Conservation (phyloP, 2,113 vertebrate genomes). For the Campylorhamphus procurvoides region DNA sequence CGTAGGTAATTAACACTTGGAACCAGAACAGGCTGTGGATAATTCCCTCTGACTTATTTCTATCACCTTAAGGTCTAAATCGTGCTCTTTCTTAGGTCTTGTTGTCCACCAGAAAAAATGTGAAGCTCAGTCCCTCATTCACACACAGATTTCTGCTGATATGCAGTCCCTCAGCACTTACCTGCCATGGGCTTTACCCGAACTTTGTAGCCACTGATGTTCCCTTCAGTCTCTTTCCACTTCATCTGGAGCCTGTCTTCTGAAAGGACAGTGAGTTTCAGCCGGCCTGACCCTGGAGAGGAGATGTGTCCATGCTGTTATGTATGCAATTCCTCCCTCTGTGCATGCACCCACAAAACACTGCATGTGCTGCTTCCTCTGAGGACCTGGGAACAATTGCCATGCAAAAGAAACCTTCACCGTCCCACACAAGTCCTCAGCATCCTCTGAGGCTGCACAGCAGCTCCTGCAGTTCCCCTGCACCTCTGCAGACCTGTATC, state of each 20-base stretch:
- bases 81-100: neutral
- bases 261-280: conserved; percentile 86
- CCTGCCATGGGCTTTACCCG: conserved; percentile 89
- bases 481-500: neutral
- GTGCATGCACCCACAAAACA: neutral
- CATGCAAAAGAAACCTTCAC: neutral
- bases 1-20: neutral
- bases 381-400: rapidly evolving
- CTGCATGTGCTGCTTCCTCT: rapidly evolving
- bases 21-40: neutral
- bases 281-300: conserved; percentile 72
- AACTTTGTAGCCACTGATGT: conserved; percentile 87
- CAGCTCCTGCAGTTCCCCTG: neutral
- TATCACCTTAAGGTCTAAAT: neutral
- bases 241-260: conserved; percentile 94
- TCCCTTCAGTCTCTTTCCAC: conserved; percentile 88
- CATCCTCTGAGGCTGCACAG: neutral
- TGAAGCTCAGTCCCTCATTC: neutral
- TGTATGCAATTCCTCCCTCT: neutral
- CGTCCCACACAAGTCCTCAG: neutral
- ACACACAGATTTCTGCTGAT: rapidly evolving
- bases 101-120: neutral
- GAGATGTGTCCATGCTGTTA: rapidly evolving
- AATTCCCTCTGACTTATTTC: neutral
- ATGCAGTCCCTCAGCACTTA: neutral